phyloP scores from a whole-genome alignment of 2,888 invertebrate species.

The Drosophila rellima region DNA sequence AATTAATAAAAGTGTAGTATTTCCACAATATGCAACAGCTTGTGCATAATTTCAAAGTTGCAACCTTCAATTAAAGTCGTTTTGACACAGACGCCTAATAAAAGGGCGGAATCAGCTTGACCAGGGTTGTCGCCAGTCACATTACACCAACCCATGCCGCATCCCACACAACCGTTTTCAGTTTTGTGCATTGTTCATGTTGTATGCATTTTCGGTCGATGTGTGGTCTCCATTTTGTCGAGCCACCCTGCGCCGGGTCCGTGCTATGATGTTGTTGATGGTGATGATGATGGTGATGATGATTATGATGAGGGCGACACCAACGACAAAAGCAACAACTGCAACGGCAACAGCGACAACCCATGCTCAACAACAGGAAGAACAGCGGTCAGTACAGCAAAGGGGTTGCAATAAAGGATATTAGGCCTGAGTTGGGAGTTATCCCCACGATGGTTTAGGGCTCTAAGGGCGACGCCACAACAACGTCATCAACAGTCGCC shows the following conservation, averaged over 20 bases:
- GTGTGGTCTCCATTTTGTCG: constrained; percentile 69
- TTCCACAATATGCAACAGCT: constrained; percentile 11
- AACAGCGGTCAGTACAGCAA: constrained; percentile 46
- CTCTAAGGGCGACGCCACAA: constrained; percentile 40
- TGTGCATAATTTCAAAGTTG: constrained; percentile 59
- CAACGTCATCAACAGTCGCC: constrained; percentile 66
- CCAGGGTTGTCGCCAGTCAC: constrained; percentile 37
- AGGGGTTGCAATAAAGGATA: constrained; percentile 30
- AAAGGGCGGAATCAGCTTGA: constrained; percentile 35
- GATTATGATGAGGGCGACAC: constrained; percentile 36
- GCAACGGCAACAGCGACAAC: constrained; percentile 23
- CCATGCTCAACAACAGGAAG: constrained; percentile 58
- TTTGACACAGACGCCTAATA: constrained; percentile 47
- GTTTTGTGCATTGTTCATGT: constrained; percentile 58
- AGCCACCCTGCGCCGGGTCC: constrained; percentile 25
- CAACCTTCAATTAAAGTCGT: constrained; percentile 64
- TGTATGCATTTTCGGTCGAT: constrained; percentile 73
- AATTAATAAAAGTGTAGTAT: constrained; percentile 4
- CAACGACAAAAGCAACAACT: constrained; percentile 18
- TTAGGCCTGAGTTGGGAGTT: constrained; percentile 13
- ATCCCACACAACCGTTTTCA: constrained; percentile 12
- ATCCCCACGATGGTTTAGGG: not conserved
- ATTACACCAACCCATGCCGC: not conserved
- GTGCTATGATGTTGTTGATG: constrained; percentile 25
- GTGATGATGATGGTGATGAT: constrained; percentile 29